Evolutionary conservation across 2,888 invertebrate species (phyloP), one percentile per base, ranked within the genome.

Genomic region (Dynastes hyllus): DNA sequence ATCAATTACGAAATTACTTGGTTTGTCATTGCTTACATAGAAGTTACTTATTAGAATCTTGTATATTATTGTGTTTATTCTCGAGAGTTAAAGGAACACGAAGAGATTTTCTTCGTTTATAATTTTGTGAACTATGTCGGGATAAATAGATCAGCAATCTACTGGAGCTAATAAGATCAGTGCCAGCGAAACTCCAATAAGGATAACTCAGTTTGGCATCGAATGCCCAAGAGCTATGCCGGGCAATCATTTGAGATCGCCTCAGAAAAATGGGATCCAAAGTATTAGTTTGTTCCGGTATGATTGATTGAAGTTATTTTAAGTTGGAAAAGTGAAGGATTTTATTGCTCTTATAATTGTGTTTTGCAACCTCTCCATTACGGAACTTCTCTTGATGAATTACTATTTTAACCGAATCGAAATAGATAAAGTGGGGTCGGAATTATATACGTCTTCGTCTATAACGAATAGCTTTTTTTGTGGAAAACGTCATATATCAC

Each of bases 81-180:
- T 3, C 40, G 58, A 22, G 1, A 45, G 61, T 61, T 61, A 73
- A 73, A 73, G 22, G 6, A 45, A 22, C 16, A 55, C 3, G 16
- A 40, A 29, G 22, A 75, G 27, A 61, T 61, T 61, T 61, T 45
- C 27, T 61, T 61, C 73, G 58, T 45, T 75, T 40, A 75, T 75
- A 75, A 75, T 75, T 75, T 61, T 61, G 61, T 45, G 61, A 61
- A 63, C 61, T 61, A 75, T 75, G 45, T 61, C 63, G 66, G 83
- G 85, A 86, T 87, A 87, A 87, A 87, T 86, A 86, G 86, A 87
- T 87, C 87, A 87, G 86, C 86, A 87, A 87, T 87, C 86, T 87
- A 86, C 85, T 86, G 85, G 80, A 86, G 86, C 86, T 87, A 87
- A 87, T 86, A 86, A 86, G 85, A 87, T 87, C 86, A 86, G 86